A percentile compares a stretch with the other conserved stretches of the same genome.
phyloP scores from a whole-genome alignment of 1,140 invertebrate genomes.

The Drosophila jambulina region DNA sequence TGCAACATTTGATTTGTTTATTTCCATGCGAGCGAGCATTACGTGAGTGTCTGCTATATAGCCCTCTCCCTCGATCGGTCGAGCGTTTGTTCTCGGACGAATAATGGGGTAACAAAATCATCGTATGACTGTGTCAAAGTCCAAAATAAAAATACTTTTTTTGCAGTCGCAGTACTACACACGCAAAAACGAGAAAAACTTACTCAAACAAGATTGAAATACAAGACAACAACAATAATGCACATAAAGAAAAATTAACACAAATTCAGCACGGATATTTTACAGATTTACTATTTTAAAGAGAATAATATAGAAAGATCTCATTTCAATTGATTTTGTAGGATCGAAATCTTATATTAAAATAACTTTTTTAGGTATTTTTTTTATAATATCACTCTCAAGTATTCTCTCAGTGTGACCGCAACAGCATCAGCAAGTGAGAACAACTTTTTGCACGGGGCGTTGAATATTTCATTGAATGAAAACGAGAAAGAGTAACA shows the following conservation, averaged over 20 bases:
- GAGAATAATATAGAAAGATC: background rate
- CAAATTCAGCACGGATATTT: background rate
- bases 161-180: slow-evolving; percentile 55
- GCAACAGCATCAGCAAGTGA: slow-evolving; percentile 39
- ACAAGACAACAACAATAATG: slow-evolving; percentile 24
- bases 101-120: slow-evolving; percentile 77
- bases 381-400: too few species aligned
- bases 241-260: slow-evolving; percentile 4
- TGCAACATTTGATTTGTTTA: slow-evolving; percentile 41
- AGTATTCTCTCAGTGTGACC: slow-evolving; percentile 15
- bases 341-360: background rate
- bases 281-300: background rate
- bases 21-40: slow-evolving; percentile 24
- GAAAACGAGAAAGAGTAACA: slow-evolving; percentile 56
- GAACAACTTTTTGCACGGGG: slow-evolving; percentile 41
- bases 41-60: slow-evolving; percentile 26
- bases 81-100: slow-evolving; percentile 20
- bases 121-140: slow-evolving; percentile 82
- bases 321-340: background rate
- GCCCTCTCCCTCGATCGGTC: slow-evolving; percentile 11
- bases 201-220: slow-evolving; percentile 61
- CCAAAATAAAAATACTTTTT: slow-evolving; percentile 81
- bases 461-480: slow-evolving; percentile 60
- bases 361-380: too few species aligned
- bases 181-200: slow-evolving; percentile 61